phyloP scores from a whole-genome alignment of 2,888 invertebrate species.

The Eristalinus sepulchralis region DNA sequence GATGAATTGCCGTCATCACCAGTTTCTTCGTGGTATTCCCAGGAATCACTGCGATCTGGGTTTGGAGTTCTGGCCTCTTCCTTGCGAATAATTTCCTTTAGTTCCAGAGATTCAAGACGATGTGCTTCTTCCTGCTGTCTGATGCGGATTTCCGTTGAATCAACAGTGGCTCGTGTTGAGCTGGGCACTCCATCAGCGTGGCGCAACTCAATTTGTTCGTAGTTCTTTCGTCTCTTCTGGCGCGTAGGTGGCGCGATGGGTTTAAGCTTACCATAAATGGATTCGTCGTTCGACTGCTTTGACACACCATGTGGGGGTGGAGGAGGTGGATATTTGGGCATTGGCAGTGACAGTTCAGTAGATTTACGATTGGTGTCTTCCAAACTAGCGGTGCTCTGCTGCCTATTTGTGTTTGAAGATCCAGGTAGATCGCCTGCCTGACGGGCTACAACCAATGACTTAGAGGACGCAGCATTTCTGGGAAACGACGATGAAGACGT shows the following conservation, averaged over 20 bases:
- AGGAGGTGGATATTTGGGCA: constrained; percentile 79
- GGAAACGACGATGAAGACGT: constrained; percentile 34
- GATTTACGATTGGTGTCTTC: constrained; percentile 46
- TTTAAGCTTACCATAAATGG: constrained; percentile 75
- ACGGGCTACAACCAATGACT: constrained; percentile 72
- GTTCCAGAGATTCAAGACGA: constrained; percentile 75
- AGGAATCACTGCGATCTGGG: constrained; percentile 80
- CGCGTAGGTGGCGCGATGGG: constrained; percentile 75
- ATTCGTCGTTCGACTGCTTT: constrained; percentile 67
- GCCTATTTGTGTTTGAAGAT: constrained; percentile 67
- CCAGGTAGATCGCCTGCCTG: constrained; percentile 73
- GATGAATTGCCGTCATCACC: constrained; percentile 73
- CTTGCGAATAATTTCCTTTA: constrained; percentile 74
- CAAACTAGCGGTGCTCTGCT: constrained; percentile 66
- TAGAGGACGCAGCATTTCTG: constrained; percentile 64
- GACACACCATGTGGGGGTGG: constrained; percentile 72
- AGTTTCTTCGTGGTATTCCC: constrained; percentile 78
- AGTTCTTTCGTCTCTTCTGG: constrained; percentile 77
- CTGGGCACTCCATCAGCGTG: constrained; percentile 57
- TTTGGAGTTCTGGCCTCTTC: constrained; percentile 76
- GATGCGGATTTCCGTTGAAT: constrained; percentile 77
- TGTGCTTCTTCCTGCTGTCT: constrained; percentile 74
- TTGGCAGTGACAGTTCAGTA: constrained; percentile 74
- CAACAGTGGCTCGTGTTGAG: constrained; percentile 75
- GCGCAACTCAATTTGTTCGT: constrained; percentile 77